Conservation (phyloP, 2,888 invertebrate genomes). For the Machimus rusticus region DNA sequence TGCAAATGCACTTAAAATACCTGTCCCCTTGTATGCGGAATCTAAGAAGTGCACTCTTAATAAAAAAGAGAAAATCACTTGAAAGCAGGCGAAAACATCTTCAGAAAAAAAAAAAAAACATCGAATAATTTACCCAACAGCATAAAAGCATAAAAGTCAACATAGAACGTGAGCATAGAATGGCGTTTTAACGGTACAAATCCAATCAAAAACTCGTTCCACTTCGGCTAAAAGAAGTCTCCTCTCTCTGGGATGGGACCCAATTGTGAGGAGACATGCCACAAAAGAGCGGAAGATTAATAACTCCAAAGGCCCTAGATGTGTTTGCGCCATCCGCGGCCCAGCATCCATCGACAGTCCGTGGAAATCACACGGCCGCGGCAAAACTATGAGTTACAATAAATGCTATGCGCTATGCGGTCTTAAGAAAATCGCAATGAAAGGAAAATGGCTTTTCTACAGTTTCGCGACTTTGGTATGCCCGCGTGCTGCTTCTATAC, state of each 20-base stretch:
- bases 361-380: neutral
- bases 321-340: neutral
- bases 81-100: neutral
- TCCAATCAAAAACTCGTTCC: constrained; percentile 43
- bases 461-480: neutral
- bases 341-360: neutral
- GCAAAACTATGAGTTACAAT: neutral
- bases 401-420: neutral
- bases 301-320: neutral
- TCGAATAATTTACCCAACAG: constrained; percentile 20
- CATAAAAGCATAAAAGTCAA: constrained; percentile 31
- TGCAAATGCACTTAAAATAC: neutral
- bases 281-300: constrained; percentile 35
- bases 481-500: neutral
- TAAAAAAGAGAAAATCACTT: neutral
- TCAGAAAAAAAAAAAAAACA: neutral
- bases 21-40: neutral
- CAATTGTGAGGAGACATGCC: constrained; percentile 7
- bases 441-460: constrained; percentile 24
- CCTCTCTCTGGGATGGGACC: neutral
- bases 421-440: constrained; percentile 29
- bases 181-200: constrained; percentile 44
- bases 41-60: neutral
- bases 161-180: constrained; percentile 33
- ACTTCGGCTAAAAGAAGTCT: neutral